Evolutionary conservation across 2,888 invertebrate species (phyloP).

Genomic region (Rotaria magnacalcarata): DNA sequence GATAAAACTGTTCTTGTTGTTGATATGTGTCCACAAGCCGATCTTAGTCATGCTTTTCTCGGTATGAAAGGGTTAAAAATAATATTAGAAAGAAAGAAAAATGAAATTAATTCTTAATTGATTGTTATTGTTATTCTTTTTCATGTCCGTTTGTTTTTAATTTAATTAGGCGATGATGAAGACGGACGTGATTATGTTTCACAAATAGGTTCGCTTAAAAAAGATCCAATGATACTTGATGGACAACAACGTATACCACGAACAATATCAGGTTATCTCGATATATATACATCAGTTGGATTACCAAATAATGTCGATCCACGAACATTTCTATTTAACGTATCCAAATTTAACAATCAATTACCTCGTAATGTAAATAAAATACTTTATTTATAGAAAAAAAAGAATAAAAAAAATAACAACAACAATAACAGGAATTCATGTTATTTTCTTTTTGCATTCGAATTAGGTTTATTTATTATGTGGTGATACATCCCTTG

Average conservation of each 20-base stretch:
- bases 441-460: too few species aligned
- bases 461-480: constrained; percentile 38
- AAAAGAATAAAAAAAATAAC: too few species aligned
- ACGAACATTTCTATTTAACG: constrained; percentile 44
- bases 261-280: constrained; percentile 44
- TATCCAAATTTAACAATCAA: constrained; percentile 42
- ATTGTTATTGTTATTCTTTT: too few species aligned
- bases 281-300: constrained; percentile 42
- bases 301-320: constrained; percentile 42
- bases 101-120: too few species aligned
- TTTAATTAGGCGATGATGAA: constrained; percentile 37
- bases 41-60: constrained; percentile 44
- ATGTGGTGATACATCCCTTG: constrained; percentile 45
- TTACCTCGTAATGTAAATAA: constrained; percentile 38
- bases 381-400: too few species aligned
- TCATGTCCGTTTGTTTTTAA: too few species aligned
- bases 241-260: constrained; percentile 43
- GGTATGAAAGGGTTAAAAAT: not conserved
- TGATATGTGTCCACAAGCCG: constrained; percentile 47
- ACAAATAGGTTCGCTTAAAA: constrained; percentile 43
- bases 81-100: not conserved
- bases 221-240: constrained; percentile 38
- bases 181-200: constrained; percentile 39
- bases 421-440: not conserved
- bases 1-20: constrained; percentile 44